Evolutionary conservation across 1,140 invertebrate genomes (phyloP).

Genomic region (Daktulosphaira vitifoliae): DNA sequence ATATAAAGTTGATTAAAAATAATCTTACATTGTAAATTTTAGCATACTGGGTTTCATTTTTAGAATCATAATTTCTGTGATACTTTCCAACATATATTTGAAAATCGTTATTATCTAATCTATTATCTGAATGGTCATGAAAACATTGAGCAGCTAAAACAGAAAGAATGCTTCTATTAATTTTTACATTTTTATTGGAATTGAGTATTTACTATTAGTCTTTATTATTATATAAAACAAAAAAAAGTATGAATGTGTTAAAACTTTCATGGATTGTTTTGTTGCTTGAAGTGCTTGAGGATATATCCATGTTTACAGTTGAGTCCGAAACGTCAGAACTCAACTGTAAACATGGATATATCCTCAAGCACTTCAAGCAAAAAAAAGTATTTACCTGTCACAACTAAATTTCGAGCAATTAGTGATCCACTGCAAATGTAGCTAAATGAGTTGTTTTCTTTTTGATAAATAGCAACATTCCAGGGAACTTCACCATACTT

Average conservation of each 20-base stretch:
- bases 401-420: conserved; percentile 1
- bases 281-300: no score
- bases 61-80: background rate
- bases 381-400: conserved; percentile 4
- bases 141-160: conserved; percentile 18
- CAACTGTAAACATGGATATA: no score
- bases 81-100: conserved; percentile 1
- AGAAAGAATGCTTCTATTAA: background rate
- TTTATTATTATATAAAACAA: no score
- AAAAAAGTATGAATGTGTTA: no score
- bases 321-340: no score
- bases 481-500: background rate
- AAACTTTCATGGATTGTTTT: no score
- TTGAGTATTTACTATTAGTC: no score
- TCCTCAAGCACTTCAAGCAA: no score
- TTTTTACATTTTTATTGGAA: no score
- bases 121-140: background rate
- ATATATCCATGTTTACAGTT: no score
- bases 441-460: background rate
- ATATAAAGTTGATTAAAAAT: no score
- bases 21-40: background rate
- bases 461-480: background rate
- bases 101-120: background rate
- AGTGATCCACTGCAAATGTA: background rate
- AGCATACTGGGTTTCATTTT: background rate